phyloP scores from a whole-genome alignment of 2,888 invertebrate species.

The Xestia rhomboidea region DNA sequence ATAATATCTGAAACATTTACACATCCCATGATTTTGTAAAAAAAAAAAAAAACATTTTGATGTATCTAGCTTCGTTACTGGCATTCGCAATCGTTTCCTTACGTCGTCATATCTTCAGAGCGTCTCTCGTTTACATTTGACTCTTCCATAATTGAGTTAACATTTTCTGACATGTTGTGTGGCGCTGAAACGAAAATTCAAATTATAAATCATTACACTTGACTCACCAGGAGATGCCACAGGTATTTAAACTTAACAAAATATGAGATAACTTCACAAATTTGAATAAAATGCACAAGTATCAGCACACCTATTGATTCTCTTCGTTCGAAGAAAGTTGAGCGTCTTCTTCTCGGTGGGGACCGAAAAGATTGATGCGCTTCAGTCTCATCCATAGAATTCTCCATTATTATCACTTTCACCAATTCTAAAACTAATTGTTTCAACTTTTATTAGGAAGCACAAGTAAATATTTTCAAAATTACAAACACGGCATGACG shows the following conservation, averaged over 20 bases:
- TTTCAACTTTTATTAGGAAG: constrained; percentile 22
- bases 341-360: constrained; percentile 84
- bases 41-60: neutral
- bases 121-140: constrained; percentile 70
- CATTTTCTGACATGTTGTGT: constrained; percentile 73
- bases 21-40: neutral
- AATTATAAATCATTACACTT: constrained; percentile 19
- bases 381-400: constrained; percentile 77
- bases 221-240: neutral
- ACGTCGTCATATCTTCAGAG: constrained; percentile 76
- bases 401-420: constrained; percentile 76
- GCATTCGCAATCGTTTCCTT: constrained; percentile 24
- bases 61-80: neutral
- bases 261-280: constrained; percentile 1
- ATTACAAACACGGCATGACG: constrained; percentile 68
- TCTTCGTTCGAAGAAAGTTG: constrained; percentile 86
- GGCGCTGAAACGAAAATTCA: constrained; percentile 75
- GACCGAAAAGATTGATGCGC: constrained; percentile 79
- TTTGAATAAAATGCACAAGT: constrained; percentile 46
- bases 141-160: constrained; percentile 67
- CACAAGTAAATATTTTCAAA: constrained; percentile 69
- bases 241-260: neutral
- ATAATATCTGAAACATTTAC: constrained; percentile 76
- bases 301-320: constrained; percentile 80
- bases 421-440: constrained; percentile 24